Evolutionary conservation across 2,888 invertebrate genomes (phyloP).

Genomic region (Sinodicranocentrus sp.): DNA sequence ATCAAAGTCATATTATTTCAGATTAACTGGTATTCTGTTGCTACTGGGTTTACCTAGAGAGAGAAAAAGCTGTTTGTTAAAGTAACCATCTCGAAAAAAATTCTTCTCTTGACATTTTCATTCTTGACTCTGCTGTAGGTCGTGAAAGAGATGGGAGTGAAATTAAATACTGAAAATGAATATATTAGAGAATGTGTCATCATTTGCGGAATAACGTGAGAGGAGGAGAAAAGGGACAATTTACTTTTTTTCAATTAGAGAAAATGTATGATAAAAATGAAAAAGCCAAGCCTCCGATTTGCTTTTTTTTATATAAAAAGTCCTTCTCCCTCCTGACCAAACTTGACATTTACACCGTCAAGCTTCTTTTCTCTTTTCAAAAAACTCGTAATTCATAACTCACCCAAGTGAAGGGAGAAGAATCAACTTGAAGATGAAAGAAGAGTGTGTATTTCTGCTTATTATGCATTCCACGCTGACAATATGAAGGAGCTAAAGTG

Average conservation of each 20-base stretch:
- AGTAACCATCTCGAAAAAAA: background rate
- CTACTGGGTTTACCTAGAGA: slow-evolving; percentile 46
- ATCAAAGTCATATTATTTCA: slow-evolving; percentile 58
- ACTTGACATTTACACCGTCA: too few relatives aligned
- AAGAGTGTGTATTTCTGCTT: background rate
- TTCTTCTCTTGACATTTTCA: slow-evolving; percentile 1
- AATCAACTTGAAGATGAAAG: too few relatives aligned
- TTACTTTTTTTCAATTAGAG: slow-evolving; percentile 39
- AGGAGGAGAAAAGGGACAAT: slow-evolving; percentile 54
- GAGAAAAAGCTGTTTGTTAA: slow-evolving; percentile 23
- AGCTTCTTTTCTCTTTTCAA: too few relatives aligned
- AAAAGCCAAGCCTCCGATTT: slow-evolving; percentile 13
- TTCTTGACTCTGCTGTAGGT: slow-evolving; percentile 66
- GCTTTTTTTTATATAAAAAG: too few relatives aligned
- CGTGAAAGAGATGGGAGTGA: slow-evolving; percentile 34
- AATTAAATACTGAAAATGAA: slow-evolving; percentile 49
- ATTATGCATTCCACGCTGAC: slow-evolving; percentile 58
- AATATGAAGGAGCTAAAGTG: too few relatives aligned
- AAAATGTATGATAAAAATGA: slow-evolving; percentile 12
- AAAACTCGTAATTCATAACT: too few relatives aligned
- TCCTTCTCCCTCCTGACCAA: too few relatives aligned
- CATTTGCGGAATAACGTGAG: slow-evolving; percentile 3
- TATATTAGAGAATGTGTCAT: slow-evolving; percentile 7
- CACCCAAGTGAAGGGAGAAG: too few relatives aligned
- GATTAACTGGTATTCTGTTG: slow-evolving; percentile 26